Evolutionary conservation across 2,888 invertebrate species (phyloP), one percentile per base, ranked within the genome.

Genomic region (Tenthredo livida): DNA sequence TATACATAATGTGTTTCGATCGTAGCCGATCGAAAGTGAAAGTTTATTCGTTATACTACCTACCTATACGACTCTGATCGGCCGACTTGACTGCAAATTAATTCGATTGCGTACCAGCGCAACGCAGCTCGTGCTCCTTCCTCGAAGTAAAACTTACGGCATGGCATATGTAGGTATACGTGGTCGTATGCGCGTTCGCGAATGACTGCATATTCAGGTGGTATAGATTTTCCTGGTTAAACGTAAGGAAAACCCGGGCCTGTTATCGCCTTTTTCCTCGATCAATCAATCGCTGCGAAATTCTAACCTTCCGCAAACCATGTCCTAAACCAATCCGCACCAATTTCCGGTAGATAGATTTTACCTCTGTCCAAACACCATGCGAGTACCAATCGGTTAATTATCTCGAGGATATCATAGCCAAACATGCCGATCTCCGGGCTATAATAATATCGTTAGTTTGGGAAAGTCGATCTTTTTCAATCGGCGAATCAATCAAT

Each of bases 21-120:
- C 58, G 40, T 15, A 15, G 78, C 40, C 80, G 61, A 80, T 80
- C 80, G 37, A 37, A 80, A 58, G 80, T 58, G 80, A 80, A 61
- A 80, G 61, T 21, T 80, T 33, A 77, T 47, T 50, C 77, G 29
- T n/a, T n/a, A n/a, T n/a, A n/a, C n/a, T n/a, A n/a, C 9, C n/a
- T n/a, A 37, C 21, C 15, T 67, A 4, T 67, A 7, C 40, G 72
- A 50, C 9, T 33, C 29, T 37, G 37, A 58, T n/a, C 58, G 58
- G 37, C 7, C 37, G 58, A 50, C 29, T 29, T 17, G 77, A 77
- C 77, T 77, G 77, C 50, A 54, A 77, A 77, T 77, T 77, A 50
- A 77, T 77, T 77, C 77, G 77, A 50, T 77, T 77, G 77, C 77
- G 77, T 77, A 33, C 21, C 7, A 17, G n/a, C 70, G 33, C 12